phyloP scores from a whole-genome alignment of 2,888 invertebrate species.

The Phyto melanocephala region DNA sequence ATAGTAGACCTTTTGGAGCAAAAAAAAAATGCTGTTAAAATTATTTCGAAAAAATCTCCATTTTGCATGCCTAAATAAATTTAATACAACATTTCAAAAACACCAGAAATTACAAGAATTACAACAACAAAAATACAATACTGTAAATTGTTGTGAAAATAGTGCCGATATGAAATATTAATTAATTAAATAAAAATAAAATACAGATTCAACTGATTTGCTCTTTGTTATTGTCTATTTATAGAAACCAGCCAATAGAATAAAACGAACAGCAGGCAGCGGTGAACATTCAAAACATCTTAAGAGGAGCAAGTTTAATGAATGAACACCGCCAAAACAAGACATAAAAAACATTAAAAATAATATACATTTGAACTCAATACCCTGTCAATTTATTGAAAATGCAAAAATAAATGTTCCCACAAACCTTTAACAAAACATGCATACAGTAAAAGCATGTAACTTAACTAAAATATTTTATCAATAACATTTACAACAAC shows the following conservation, averaged over 20 bases:
- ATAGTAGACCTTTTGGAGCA: too few species aligned
- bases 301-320: slow-evolving; percentile 43
- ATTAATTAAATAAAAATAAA: background rate
- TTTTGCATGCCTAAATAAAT: too few species aligned
- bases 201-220: background rate
- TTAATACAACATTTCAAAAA: too few species aligned
- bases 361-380: slow-evolving; percentile 26
- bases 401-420: background rate
- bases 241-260: slow-evolving; percentile 23
- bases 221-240: background rate
- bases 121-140: too few species aligned
- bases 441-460: background rate
- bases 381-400: slow-evolving; percentile 25
- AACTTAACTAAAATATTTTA: slow-evolving; percentile 1
- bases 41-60: too few species aligned
- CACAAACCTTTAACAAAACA: background rate
- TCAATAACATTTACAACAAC: background rate
- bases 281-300: slow-evolving; percentile 24
- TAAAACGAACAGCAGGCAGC: background rate
- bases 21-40: too few species aligned
- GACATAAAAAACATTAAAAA: background rate
- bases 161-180: too few species aligned
- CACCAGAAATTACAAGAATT: too few species aligned
- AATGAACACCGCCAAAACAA: slow-evolving; percentile 27
- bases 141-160: too few species aligned